Conservation (phyloP, 1,140 invertebrate species). For the Pachyrhynchus sulphureomaculatus region DNA sequence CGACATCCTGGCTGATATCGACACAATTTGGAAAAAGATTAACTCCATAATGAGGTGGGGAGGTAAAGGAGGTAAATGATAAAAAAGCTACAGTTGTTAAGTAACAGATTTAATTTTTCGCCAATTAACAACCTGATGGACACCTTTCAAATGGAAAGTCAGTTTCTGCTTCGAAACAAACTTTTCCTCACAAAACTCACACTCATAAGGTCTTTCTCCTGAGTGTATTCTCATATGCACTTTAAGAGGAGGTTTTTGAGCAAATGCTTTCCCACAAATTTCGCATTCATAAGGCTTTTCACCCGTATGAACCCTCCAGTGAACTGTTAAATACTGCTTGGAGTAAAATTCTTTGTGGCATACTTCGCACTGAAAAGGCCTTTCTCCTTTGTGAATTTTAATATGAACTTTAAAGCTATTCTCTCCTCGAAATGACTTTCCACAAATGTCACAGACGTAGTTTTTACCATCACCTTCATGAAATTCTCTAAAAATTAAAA, state of each 20-base stretch:
- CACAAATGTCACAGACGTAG: conserved; percentile 5
- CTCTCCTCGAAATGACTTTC: conserved; percentile 1
- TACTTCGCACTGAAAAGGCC: conserved; percentile 54
- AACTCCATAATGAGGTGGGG: no score
- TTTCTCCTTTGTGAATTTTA: conserved; percentile 30
- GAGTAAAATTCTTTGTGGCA: conserved; percentile 57
- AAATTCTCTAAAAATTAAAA: background rate
- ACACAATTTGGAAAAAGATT: no score
- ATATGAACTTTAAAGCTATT: background rate
- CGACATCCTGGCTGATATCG: no score
- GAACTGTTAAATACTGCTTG: conserved; percentile 58
- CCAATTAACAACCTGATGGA: conserved; percentile 7
- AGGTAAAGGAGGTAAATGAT: no score
- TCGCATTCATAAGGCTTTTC: conserved; percentile 57
- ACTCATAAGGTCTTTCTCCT: conserved; percentile 41
- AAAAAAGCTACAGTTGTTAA: no score
- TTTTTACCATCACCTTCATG: conserved; percentile 2
- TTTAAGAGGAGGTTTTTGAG: conserved; percentile 44
- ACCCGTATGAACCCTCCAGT: conserved; percentile 58
- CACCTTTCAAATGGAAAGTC: conserved; percentile 41
- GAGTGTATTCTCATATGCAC: conserved; percentile 54
- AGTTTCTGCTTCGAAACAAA: conserved; percentile 39
- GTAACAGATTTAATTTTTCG: conserved; percentile 1
- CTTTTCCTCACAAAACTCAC: conserved; percentile 34
- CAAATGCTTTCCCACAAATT: conserved; percentile 55